Evolutionary conservation across 2,797 vertebrate genomes (phyloP).

Genomic region (Channa striata): DNA sequence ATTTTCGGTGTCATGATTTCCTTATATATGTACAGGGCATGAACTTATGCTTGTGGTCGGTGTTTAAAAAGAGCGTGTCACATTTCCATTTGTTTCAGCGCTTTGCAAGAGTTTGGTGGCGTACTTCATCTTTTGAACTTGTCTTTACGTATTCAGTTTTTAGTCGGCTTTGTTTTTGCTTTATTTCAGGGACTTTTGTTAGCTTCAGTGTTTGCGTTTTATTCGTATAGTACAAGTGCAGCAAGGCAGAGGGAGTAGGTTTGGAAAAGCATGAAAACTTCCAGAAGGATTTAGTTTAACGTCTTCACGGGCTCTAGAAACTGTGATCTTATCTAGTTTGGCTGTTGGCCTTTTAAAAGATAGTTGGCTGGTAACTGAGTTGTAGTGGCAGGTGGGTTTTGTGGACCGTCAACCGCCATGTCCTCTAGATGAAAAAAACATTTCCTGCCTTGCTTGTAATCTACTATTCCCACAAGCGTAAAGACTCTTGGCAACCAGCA

Average conservation of each 20-base stretch:
- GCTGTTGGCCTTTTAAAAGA: background rate
- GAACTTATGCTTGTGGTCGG: background rate
- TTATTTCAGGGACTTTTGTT: conserved; percentile 14
- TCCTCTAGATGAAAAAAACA: background rate
- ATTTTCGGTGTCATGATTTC: conserved; percentile 63
- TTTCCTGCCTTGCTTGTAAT: background rate
- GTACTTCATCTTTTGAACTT: conserved; percentile 15
- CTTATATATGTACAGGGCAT: conserved; percentile 29
- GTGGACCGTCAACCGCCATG: background rate
- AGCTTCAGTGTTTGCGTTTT: conserved; percentile 19
- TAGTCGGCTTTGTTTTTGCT: conserved; percentile 8
- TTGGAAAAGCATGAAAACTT: conserved; percentile 7
- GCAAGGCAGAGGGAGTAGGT: background rate
- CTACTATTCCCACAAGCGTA: conserved; percentile 54
- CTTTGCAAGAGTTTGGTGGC: background rate
- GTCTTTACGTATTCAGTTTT: conserved; percentile 3
- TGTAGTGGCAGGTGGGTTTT: conserved; percentile 1
- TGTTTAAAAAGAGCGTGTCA: background rate
- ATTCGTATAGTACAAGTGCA: conserved; percentile 21
- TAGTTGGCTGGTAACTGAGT: background rate
- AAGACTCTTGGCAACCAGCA: conserved; percentile 75
- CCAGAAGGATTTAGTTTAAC: conserved; percentile 12
- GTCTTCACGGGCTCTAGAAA: background rate
- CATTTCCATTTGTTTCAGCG: conserved; percentile 28
- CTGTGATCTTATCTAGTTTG: background rate